phyloP scores from a whole-genome alignment of 2,113 vertebrate species.

The Oncorhynchus clarkii region DNA sequence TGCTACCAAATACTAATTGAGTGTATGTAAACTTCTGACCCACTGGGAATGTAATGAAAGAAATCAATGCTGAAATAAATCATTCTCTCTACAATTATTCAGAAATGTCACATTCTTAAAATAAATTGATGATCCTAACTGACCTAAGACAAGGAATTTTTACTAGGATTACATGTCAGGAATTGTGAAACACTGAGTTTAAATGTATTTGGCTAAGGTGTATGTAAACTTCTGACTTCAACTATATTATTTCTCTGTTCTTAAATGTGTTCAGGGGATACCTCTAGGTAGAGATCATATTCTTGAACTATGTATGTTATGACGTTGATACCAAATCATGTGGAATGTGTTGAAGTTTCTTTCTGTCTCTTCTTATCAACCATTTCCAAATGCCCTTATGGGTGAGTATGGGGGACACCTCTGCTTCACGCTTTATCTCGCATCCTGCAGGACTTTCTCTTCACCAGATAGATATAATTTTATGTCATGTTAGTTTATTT shows the following conservation, averaged over 20 bases:
- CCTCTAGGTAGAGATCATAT: background rate
- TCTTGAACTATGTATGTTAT: constrained; percentile 25
- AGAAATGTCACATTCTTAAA: no score
- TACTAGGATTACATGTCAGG: no score
- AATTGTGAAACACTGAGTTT: no score
- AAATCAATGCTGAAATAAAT: no score
- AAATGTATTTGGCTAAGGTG: no score
- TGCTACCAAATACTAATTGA: no score
- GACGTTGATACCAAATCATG: background rate
- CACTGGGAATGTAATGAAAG: no score
- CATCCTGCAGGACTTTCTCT: background rate
- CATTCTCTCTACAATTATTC: no score
- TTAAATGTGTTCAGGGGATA: background rate
- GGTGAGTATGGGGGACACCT: background rate
- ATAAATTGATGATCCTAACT: no score
- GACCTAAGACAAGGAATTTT: no score
- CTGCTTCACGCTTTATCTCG: background rate
- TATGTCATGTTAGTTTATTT: constrained; percentile 1
- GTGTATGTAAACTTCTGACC: no score
- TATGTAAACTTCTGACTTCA: no score
- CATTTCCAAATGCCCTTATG: constrained; percentile 30
- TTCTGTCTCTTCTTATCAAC: constrained; percentile 30
- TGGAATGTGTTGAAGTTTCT: constrained; percentile 33
- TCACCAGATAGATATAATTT: background rate
- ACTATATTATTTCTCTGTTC: background rate